A percentile compares a stretch with the other conserved stretches of the same genome.
Evolutionary conservation across 2,797 vertebrate genomes (phyloP).

Genomic region (Synanceia verrucosa): DNA sequence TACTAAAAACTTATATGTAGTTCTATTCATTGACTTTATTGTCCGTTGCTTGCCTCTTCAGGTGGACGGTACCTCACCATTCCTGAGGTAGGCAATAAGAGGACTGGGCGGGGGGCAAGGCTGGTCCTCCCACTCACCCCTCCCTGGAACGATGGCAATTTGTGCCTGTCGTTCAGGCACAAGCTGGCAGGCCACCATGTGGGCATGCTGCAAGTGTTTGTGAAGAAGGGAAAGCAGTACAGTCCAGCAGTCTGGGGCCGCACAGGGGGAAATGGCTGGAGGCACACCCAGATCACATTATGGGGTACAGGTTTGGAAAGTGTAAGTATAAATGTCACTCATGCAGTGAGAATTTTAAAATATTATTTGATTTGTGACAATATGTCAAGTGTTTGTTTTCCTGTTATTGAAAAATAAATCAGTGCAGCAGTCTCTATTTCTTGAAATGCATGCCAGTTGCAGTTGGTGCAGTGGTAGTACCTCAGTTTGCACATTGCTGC

Average conservation of each 20-base stretch:
- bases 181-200: constrained; percentile 88
- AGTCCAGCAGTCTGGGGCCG: constrained; percentile 93
- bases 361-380: not conserved
- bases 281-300: constrained; percentile 91
- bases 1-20: not conserved
- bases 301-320: constrained; percentile 89
- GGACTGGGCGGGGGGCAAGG: constrained; percentile 85
- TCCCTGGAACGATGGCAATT: constrained; percentile 81
- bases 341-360: not conserved
- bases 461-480: not conserved
- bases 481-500: constrained; percentile 19
- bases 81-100: constrained; percentile 83
- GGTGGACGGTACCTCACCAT: constrained; percentile 92
- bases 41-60: constrained; percentile 47
- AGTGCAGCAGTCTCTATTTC: not conserved
- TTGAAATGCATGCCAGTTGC: not conserved
- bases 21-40: not conserved
- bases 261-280: constrained; percentile 92
- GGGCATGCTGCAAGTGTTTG: constrained; percentile 91
- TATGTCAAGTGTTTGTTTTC: not conserved
- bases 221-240: constrained; percentile 86
- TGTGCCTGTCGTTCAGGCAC: constrained; percentile 94
- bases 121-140: constrained; percentile 87
- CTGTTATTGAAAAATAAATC: constrained; percentile 12
- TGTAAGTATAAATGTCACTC: constrained; percentile 82